Base-by-base conservation (phyloP, 2,888 invertebrate genomes). In the Gonocerus acuteangulatus region DNA sequence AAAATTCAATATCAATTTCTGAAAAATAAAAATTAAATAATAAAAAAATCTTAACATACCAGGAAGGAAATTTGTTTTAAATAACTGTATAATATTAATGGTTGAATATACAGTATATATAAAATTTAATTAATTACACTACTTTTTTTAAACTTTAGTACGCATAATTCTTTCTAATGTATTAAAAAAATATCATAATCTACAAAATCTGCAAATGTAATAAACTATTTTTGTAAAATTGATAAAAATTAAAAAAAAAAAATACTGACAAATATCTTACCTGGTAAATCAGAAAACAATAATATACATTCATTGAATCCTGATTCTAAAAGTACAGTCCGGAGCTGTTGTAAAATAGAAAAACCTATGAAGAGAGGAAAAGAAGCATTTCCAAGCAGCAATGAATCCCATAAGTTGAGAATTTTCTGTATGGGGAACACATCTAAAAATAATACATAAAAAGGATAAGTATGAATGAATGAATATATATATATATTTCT, bases 241-340 rank as follows among this genome's bases (percentile, higher is more conserved):
- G 7, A 18, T 18, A 34, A 36, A 48, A 1, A 58, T 49, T 11
- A 15, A 23, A 45, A 45, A 57, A 34, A 49, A 22, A 45, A 34
- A 45, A 7, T 54, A 18, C 2, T 16, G 4, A 27, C 15, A 23
- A 27, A 39, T 11, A 61, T 61, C 52, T 18, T 66, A 71, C 81
- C 81, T 68, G 97, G 97, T 71, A 99, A 80, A 77, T 99, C 97
- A n/a, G 96, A 96, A 76, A 99, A 99, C 19, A 97, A 78, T 39
- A 99, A 77, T 69, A 99, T 99, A 72, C 97, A 97, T 73, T 99
- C 99, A 74, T 99, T 99, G 76, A 99, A 99, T 9, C 95, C 95
- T 0, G 92, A 94, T 4, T 82, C 81, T 2, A 99, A 79, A 6
- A 96, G 75, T 0, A 89, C 85, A 67, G 85, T 86, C 58, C 92